These are phyloP conservation scores for Archips crataeganus DNA, from an alignment of 2,888 invertebrate genomes.

Conservation along the genomic window DNA sequence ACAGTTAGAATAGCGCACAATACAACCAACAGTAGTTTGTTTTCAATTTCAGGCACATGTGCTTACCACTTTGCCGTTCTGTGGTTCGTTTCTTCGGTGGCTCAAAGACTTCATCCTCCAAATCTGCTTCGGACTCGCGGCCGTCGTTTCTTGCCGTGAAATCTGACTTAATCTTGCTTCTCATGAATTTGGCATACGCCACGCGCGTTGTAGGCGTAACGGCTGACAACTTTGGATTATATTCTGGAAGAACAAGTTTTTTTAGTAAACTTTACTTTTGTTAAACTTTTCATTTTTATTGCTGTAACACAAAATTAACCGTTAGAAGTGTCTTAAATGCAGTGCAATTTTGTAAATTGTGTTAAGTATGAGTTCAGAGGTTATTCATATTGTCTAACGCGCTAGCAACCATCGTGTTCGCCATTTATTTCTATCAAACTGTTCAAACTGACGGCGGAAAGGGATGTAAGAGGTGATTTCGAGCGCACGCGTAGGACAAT, in stretches of 20 bases:
- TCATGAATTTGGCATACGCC: slow-evolving; percentile 96
- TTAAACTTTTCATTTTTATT: too few species aligned
- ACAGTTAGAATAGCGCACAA: background rate
- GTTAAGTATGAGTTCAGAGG: too few species aligned
- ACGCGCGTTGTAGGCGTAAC: slow-evolving; percentile 92
- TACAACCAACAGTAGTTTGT: background rate
- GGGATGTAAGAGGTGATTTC: too few species aligned
- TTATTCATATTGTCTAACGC: too few species aligned
- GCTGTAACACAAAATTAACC: too few species aligned
- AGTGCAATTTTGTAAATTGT: too few species aligned
- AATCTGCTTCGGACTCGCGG: slow-evolving; percentile 41
- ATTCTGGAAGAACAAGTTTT: slow-evolving; percentile 83
- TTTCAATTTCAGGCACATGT: background rate
- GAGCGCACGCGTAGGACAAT: too few species aligned
- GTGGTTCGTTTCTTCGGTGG: slow-evolving; percentile 55
- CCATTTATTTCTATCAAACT: too few species aligned
- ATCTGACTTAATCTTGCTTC: slow-evolving; percentile 88
- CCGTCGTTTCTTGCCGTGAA: slow-evolving; percentile 63
- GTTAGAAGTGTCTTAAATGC: too few species aligned
- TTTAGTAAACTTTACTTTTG: background rate
- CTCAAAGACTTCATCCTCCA: slow-evolving; percentile 72
- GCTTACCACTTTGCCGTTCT: slow-evolving; percentile 56
- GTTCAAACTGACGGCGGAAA: too few species aligned
- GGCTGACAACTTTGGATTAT: slow-evolving; percentile 91
- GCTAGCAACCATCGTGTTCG: too few species aligned